phyloP scores from a whole-genome alignment of 2,797 vertebrate species.

The Eutrigla gurnardus region DNA sequence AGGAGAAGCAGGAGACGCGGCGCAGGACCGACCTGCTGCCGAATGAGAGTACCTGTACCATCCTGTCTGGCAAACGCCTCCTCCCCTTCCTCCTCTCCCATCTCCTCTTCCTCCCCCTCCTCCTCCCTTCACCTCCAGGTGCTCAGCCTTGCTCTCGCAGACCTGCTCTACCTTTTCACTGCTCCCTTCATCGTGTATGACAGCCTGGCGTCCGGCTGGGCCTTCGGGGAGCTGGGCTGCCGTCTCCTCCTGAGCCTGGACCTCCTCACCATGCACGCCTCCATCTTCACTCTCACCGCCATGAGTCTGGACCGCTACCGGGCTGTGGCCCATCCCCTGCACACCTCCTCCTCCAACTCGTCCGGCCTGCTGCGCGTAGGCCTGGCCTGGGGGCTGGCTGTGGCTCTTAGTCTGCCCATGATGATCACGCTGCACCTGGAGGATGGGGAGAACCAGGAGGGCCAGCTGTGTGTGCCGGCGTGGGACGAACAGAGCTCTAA shows the following conservation, averaged over 20 bases:
- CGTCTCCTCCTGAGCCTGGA: conserved; percentile 89
- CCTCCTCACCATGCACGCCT: conserved; percentile 91
- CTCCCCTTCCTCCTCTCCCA: conserved; percentile 78
- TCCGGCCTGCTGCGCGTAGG: conserved; percentile 82
- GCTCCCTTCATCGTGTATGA: conserved; percentile 90
- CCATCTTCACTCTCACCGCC: conserved; percentile 89
- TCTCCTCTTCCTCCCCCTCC: conserved; percentile 79
- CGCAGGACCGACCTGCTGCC: conserved; percentile 69
- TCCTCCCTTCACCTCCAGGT: conserved; percentile 89
- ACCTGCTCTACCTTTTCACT: conserved; percentile 90
- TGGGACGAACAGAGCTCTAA: conserved; percentile 90
- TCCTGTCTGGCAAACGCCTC: conserved; percentile 74
- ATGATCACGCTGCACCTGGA: conserved; percentile 90
- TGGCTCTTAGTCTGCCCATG: conserved; percentile 89
- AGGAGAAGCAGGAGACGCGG: conserved; percentile 73
- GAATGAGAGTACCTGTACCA: conserved; percentile 60
- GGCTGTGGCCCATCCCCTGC: conserved; percentile 86
- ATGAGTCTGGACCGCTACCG: conserved; percentile 90
- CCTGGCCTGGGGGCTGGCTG: conserved; percentile 87
- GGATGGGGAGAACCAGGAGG: conserved; percentile 82
- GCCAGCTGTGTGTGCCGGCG: conserved; percentile 86
- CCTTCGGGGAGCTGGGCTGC: conserved; percentile 88
- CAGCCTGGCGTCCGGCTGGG: conserved; percentile 87
- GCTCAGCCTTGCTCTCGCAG: conserved; percentile 88
- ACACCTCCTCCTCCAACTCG: conserved; percentile 82